Percentiles rank a stretch among this genome's conserved stretches.
Conservation (phyloP, 2,797 vertebrate species). For the Muscicapa striata region DNA sequence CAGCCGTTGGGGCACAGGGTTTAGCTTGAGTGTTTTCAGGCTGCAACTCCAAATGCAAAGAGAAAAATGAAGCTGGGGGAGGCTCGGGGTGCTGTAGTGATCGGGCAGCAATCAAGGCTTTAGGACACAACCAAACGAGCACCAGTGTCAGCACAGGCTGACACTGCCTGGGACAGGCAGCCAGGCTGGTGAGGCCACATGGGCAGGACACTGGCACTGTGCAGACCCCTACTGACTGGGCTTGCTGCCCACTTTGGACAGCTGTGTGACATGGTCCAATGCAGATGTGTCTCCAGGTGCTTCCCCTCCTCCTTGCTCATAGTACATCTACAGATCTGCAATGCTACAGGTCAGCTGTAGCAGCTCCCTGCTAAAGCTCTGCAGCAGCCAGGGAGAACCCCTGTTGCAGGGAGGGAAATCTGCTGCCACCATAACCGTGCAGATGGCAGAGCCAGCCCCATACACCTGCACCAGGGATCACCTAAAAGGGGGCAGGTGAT, state of each 20-base stretch:
- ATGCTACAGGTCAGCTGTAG: background rate
- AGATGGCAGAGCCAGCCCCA: background rate
- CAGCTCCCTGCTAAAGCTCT: background rate
- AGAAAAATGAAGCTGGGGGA: background rate
- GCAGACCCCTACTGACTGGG: background rate
- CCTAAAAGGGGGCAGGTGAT: background rate
- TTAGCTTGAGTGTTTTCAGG: background rate
- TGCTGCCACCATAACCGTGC: background rate
- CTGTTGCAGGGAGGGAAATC: background rate
- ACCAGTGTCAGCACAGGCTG: background rate
- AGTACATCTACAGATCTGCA: background rate
- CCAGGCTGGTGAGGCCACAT: background rate
- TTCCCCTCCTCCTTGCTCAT: slow-evolving; percentile 11
- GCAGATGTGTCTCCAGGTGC: slow-evolving; percentile 41
- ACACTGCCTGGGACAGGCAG: background rate
- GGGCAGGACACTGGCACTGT: background rate
- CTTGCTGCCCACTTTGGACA: background rate
- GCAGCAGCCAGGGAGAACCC: background rate
- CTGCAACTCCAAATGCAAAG: background rate
- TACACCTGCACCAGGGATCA: background rate
- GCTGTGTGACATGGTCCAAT: background rate
- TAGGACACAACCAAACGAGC: background rate
- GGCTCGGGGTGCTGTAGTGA: accelerated
- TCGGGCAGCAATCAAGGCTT: background rate
- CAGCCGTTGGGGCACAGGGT: background rate